Percentiles rank a stretch among this genome's conserved stretches.
These are phyloP conservation scores for Diplolepis rosae DNA, from an alignment of 2,888 invertebrate species.

Conservation along the genomic window DNA sequence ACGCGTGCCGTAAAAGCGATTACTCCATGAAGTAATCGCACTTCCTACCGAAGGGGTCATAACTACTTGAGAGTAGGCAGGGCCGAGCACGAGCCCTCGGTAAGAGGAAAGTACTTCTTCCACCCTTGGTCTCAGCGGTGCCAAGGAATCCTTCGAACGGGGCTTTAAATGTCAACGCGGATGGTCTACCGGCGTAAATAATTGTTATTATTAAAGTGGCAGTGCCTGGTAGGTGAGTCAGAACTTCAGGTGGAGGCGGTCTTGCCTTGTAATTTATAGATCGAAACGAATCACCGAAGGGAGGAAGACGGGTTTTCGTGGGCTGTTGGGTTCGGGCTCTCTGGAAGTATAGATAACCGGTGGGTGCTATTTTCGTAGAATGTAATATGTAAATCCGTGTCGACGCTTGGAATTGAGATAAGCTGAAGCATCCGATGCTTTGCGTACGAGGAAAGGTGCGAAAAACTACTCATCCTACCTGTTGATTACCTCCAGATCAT, in stretches of 20 bases:
- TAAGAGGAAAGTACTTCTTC: conserved; percentile 23
- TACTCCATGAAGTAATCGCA: conserved; percentile 12
- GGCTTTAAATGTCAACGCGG: conserved; percentile 69
- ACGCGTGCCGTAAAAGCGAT: conserved; percentile 21
- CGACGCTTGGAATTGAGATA: conserved; percentile 56
- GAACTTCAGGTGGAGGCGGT: conserved; percentile 47
- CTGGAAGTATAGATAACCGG: conserved; percentile 38
- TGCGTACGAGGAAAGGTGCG: conserved; percentile 40
- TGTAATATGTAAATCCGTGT: conserved; percentile 59
- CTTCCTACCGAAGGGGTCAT: conserved; percentile 20
- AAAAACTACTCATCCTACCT: conserved; percentile 8
- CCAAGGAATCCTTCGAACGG: conserved; percentile 40
- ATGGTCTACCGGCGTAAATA: conserved; percentile 65
- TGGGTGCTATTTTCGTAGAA: conserved; percentile 52
- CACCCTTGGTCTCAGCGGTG: conserved; percentile 20
- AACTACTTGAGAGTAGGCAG: not conserved
- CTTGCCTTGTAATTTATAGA: conserved; percentile 68
- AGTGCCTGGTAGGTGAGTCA: conserved; percentile 44
- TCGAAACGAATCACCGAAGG: conserved; percentile 60
- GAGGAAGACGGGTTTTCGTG: conserved; percentile 62
- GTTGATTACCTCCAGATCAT: not conserved
- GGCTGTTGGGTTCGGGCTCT: conserved; percentile 59
- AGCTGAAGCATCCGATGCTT: conserved; percentile 42
- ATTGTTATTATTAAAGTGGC: conserved; percentile 68
- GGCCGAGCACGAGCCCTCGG: not conserved